Base-by-base conservation (phyloP, 2,888 invertebrate species). In the Mythimna ferrago region DNA sequence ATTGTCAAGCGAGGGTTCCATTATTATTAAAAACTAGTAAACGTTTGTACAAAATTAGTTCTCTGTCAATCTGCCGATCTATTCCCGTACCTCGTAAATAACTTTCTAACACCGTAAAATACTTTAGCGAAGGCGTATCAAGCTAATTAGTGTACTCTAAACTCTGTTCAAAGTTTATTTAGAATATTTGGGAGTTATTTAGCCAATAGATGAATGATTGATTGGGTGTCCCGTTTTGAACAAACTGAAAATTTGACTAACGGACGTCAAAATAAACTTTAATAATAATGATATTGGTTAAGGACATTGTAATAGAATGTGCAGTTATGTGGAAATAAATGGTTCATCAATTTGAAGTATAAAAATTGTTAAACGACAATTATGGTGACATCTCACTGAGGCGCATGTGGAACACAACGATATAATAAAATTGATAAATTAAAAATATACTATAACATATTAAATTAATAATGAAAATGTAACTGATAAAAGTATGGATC, bases 41-140 rank as follows among this genome's bases (percentile, higher is more conserved):
- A 92, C 87, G 89, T 91, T 82, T 84, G 89, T 89, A 90, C 89
- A 84, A 90, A 94, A 95, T 95, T 94, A 94, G 93, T 94, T 87
- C 66, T 81, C 82, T 90, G 93, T 94, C 94, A 93, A 90, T 93
- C 90, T 88, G 14, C 16, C 5, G 51, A 54, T 57, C 89, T 95
- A 94, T 94, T 95, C 92, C 83, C 72, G 92, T 84, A 35, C 64
- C 80, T 88, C 92, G 88, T 95, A 92, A 93, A 94, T 95, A 92
- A 94, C 89, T 80, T 87, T 88, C 87, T 81, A 81, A 84, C 77
- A 88, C 89, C 92, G 92, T 94, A 90, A 92, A 93, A 92, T 91
- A 90, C 88, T 88, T 87, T 84, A 84, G 82, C 90, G 88, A 89
- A 89, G 87, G 85, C 90, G 89, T 90, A 89, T 91, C 90, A 91